phyloP scores from a whole-genome alignment of 1,140 invertebrate species.

The Andrena cerasifolii region DNA sequence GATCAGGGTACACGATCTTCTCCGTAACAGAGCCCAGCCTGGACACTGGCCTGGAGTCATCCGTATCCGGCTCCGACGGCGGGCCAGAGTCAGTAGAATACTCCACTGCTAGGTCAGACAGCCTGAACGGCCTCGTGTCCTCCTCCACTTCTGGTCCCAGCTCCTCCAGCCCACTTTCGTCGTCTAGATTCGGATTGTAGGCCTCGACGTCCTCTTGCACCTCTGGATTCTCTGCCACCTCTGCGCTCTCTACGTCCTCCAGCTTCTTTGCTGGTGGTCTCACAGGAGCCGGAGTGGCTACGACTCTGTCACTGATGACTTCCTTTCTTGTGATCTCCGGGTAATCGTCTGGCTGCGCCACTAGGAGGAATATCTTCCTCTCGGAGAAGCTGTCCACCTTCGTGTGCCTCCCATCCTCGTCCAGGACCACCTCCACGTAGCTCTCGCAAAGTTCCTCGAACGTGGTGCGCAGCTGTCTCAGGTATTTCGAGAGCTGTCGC shows the following conservation, averaged over 20 bases:
- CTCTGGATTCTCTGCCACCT: conserved; percentile 51
- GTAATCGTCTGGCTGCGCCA: conserved; percentile 86
- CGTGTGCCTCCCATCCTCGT: conserved; percentile 83
- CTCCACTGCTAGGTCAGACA: conserved; percentile 74
- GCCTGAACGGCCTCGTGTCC: conserved; percentile 71
- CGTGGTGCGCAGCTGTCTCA: conserved; percentile 72
- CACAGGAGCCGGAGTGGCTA: conserved; percentile 12
- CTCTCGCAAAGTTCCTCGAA: conserved; percentile 85
- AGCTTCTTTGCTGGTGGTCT: background rate
- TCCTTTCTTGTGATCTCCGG: conserved; percentile 80
- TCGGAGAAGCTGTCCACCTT: conserved; percentile 84
- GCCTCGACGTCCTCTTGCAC: conserved; percentile 42
- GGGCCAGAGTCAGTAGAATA: conserved; percentile 80
- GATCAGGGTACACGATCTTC: conserved; percentile 67
- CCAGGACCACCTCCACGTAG: conserved; percentile 85
- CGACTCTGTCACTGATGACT: conserved; percentile 37
- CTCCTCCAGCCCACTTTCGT: conserved; percentile 67
- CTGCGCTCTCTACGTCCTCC: conserved; percentile 25
- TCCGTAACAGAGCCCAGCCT: conserved; percentile 73
- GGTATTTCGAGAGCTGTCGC: conserved; percentile 67
- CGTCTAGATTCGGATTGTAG: conserved; percentile 66
- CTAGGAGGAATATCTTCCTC: conserved; percentile 85
- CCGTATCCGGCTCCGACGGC: conserved; percentile 77
- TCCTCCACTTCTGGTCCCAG: conserved; percentile 63
- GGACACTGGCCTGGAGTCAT: conserved; percentile 77